Evolutionary conservation across 1,140 invertebrate genomes (phyloP).

Genomic region (Paralvinella palmiformis): DNA sequence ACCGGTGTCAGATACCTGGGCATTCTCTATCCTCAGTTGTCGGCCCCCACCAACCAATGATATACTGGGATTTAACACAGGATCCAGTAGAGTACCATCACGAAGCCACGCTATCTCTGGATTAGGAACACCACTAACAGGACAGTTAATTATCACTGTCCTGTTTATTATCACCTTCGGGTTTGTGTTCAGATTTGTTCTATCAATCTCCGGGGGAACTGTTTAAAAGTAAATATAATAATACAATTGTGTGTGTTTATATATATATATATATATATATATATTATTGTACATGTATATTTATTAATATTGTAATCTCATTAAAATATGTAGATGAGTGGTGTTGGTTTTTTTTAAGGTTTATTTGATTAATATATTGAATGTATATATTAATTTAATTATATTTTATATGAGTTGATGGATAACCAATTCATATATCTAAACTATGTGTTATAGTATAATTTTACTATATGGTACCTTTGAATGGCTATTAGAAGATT

Average conservation of each 20-base stretch:
- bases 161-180: conserved; percentile 47
- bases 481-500: no score
- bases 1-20: conserved; percentile 31
- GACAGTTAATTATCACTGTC: conserved; percentile 49
- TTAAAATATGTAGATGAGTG: no score
- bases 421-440: no score
- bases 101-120: conserved; percentile 51
- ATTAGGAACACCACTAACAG: conserved; percentile 49
- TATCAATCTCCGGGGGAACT: conserved; percentile 41
- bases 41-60: conserved; percentile 29
- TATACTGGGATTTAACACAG: conserved; percentile 12
- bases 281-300: no score
- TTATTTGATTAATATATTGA: no score
- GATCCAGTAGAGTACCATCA: conserved; percentile 29
- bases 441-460: no score
- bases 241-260: not conserved
- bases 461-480: no score
- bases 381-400: no score
- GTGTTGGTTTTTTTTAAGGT: no score
- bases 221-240: conserved; percentile 2
- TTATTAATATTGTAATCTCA: no score
- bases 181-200: conserved; percentile 28
- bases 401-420: no score
- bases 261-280: no score
- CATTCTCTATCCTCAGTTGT: conserved; percentile 25